These are phyloP conservation scores for Acanthosepion pharaonis DNA, from an alignment of 2,888 invertebrate genomes.

Conservation along the genomic window DNA sequence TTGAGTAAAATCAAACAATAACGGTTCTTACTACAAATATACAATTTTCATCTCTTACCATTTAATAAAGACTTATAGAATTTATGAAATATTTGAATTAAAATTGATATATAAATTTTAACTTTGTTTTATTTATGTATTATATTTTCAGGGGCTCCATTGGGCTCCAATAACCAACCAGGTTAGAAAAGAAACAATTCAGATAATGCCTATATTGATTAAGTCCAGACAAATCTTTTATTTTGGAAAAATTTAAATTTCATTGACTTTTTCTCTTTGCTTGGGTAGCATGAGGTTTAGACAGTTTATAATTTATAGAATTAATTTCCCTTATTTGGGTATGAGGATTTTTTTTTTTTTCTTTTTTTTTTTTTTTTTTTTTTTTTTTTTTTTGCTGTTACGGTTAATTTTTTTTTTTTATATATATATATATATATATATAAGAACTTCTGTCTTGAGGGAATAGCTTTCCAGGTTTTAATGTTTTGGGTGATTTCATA, in stretches of 20 bases:
- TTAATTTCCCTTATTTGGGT: not conserved
- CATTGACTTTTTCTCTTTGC: not conserved
- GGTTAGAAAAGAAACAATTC: slow-evolving; percentile 21
- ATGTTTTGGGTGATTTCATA: not conserved
- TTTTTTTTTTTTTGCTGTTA: not conserved
- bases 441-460: not conserved
- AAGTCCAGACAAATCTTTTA: not conserved
- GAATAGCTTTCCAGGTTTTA: not conserved
- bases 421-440: too few relatives aligned
- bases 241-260: not conserved
- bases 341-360: not conserved
- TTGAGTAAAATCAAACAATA: too few relatives aligned
- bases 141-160: slow-evolving; percentile 33
- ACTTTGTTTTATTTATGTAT: not conserved
- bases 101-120: slow-evolving; percentile 12
- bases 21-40: too few relatives aligned
- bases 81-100: too few relatives aligned
- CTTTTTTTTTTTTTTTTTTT: not conserved
- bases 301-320: not conserved
- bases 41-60: too few relatives aligned
- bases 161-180: slow-evolving; percentile 20
- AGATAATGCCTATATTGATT: not conserved
- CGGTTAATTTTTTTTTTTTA: too few relatives aligned
- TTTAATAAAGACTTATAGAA: too few relatives aligned
- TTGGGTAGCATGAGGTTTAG: slow-evolving; percentile 33